Percentiles rank a stretch among this genome's conserved stretches.
These are phyloP conservation scores for Tetramorium bicarinatum DNA, from an alignment of 2,888 invertebrate genomes.

Conservation along the genomic window DNA sequence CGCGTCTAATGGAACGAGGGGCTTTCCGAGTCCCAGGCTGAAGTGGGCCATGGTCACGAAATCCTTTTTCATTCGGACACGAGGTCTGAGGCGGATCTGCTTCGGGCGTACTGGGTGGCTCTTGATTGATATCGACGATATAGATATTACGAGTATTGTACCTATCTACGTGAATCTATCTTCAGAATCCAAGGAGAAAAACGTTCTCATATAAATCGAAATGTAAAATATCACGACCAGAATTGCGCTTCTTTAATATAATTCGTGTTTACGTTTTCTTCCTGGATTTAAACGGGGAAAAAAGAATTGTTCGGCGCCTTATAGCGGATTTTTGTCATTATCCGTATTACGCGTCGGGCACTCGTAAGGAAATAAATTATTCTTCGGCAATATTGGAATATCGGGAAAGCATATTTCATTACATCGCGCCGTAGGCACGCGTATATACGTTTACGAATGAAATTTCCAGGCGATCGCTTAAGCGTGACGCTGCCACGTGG, in stretches of 20 bases:
- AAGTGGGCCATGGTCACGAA: conserved; percentile 53
- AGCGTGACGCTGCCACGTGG: conserved; percentile 70
- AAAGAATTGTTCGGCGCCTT: conserved; percentile 69
- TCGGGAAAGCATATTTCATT: conserved; percentile 83
- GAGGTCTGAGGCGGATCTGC: conserved; percentile 51
- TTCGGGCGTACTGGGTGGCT: conserved; percentile 14
- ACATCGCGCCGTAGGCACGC: conserved; percentile 65
- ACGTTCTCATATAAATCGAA: not conserved
- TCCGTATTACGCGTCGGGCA: conserved; percentile 71
- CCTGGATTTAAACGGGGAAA: conserved; percentile 59
- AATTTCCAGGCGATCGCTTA: conserved; percentile 72
- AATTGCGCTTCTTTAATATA: conserved; percentile 38
- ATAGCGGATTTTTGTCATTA: conserved; percentile 77
- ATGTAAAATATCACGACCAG: not conserved
- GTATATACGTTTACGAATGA: conserved; percentile 61
- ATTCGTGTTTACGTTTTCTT: conserved; percentile 64
- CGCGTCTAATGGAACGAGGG: conserved; percentile 71
- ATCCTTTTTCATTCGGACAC: conserved; percentile 56
- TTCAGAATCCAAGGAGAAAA: not conserved
- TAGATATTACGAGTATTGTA: conserved; percentile 33
- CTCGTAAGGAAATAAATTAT: conserved; percentile 80
- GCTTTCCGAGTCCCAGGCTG: conserved; percentile 23
- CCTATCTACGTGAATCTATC: not conserved
- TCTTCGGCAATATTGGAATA: conserved; percentile 82
- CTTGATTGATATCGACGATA: conserved; percentile 48